Base-by-base conservation (phyloP, 2,797 vertebrate genomes). In the Brachyrhaphis roseni region DNA sequence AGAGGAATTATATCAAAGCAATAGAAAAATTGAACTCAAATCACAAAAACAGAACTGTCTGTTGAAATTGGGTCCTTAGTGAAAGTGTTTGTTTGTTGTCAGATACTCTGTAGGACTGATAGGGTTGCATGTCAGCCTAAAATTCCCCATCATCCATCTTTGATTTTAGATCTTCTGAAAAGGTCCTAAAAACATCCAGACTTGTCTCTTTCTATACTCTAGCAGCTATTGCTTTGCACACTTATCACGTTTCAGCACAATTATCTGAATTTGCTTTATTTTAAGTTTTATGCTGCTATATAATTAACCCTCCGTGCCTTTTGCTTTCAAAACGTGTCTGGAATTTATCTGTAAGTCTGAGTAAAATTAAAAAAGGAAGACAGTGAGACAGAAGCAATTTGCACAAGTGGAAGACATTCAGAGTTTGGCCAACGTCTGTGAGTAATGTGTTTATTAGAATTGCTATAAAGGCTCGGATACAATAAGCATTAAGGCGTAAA, bases 241-340 rank as follows among this genome's bases (percentile, higher is more conserved):
- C 46, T 34, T 62, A 45, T 34, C n/a, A 46, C 7, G 20, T 75
- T 12, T 64, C 36, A 47, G 18, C 20, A 74, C 72, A 74, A 88
- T 86, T 80, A 89, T 88, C 71, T 74, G 80, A 55, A 31, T 64
- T 45, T 12, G 64, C 71, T 83, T 57, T 26, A 68, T 89, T 91
- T 92, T 86, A 90, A 90, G 90, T 92, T 92, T 85, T 91, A 89
- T 74, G 81, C 57, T 41, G 70, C 74, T 78, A 77, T 89, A 83
- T 76, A 91, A 87, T 90, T 72, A 77, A 74, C 77, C 87, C 81
- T 81, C 68, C 73, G 68, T 8, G 23, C 8, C 66, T 31, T 57
- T 78, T 79, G 75, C 77, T 83, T 73, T 86, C 77, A 76, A 75
- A 79, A 81, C 72, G 49, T 49, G 75, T 53, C 46, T 70, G 28